phyloP scores from a whole-genome alignment of 2,797 vertebrate genomes.

The Anas acuta region DNA sequence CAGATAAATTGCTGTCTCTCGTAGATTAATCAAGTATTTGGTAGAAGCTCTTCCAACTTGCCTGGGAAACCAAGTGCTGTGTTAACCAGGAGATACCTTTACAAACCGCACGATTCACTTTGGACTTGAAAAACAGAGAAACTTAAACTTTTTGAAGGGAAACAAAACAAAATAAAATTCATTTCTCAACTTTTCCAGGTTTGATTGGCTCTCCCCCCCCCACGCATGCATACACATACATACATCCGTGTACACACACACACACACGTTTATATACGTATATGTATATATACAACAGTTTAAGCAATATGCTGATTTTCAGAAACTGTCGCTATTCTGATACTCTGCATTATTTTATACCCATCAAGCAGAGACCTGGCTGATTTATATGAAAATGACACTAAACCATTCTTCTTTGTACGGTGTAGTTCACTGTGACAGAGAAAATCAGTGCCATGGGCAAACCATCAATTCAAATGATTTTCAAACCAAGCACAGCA shows the following conservation, averaged over 20 bases:
- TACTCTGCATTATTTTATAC: not conserved
- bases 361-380: not conserved
- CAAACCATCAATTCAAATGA: not conserved
- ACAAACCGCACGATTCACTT: not conserved
- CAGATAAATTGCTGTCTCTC: conserved; percentile 49
- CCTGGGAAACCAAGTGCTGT: not conserved
- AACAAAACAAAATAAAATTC: too few relatives aligned
- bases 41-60: not conserved
- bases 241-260: too few relatives aligned
- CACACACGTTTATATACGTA: fast-evolving
- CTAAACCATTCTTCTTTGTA: not conserved
- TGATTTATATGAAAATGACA: not conserved
- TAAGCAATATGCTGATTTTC: not conserved
- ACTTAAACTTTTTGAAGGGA: too few relatives aligned
- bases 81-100: not conserved
- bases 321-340: not conserved
- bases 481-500: not conserved
- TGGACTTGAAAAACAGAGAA: too few relatives aligned
- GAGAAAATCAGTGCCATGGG: not conserved
- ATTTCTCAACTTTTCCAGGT: too few relatives aligned
- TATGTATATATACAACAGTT: fast-evolving
- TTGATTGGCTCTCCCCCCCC: too few relatives aligned
- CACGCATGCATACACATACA: too few relatives aligned
- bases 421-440: not conserved
- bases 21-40: conserved; percentile 39